Base-by-base conservation (phyloP, 2,113 vertebrate genomes). In the Periophthalmus modestus region DNA sequence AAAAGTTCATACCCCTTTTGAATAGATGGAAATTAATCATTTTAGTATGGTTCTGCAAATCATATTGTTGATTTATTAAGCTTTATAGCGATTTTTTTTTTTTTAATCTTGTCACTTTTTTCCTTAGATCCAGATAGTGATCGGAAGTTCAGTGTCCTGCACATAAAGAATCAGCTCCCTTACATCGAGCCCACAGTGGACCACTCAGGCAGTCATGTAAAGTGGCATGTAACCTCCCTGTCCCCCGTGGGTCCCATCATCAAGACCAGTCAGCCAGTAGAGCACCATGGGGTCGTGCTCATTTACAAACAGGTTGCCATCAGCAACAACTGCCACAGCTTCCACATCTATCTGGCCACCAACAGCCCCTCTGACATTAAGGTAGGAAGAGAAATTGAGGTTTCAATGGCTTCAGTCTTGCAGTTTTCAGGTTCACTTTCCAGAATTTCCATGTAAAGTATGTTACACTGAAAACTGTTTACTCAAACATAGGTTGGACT, bases 291-390 rank as follows among this genome's bases (percentile, higher is more conserved):
- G 0, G 94, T 93, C 0, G 95, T 96, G 61, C 90, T 96, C 82
- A 86, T 97, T 78, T 97, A 96, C 89, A 95, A 94, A 68, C 94
- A 90, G 21, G 24, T 94, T 0, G 89, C 92, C 0, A 69, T 68
- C 0, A 87, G 84, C 23, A 85, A 48, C 61, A 90, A 92, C 24
- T 94, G 88, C 24, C 93, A 94, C 73, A 95, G 92, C 70, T 96
- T 98, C 73, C 92, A 94, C 2, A 85, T 96, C 66, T 96, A 95
- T n/a, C 72, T 96, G 75, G 95, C 95, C 54, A 92, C 94, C 21
- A 97, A 96, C 88, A 96, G 95, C 0, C 75, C 93, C 19, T 97
- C 95, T 4, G 92, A 96, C 82, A 94, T 96, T 78, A 96, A 94
- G 90, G 95, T 95, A 43, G 43, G 78, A 36, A 65, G 34, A n/a